Evolutionary conservation across 2,113 vertebrate genomes (phyloP).

Genomic region (Vulpes ferrilata): DNA sequence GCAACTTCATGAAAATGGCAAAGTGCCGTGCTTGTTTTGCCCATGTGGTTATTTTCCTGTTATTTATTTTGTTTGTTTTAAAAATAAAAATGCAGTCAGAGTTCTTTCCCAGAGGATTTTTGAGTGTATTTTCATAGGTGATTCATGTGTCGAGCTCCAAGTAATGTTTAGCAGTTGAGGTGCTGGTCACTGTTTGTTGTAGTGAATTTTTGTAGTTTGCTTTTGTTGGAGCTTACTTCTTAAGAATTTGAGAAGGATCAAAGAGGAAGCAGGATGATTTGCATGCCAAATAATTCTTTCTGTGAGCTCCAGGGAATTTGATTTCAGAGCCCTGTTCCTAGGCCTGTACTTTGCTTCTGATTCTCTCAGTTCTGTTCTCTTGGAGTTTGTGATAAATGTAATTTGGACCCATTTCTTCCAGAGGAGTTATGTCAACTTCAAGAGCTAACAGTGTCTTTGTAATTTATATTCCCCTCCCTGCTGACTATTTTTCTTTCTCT

Average conservation of each 20-base stretch:
- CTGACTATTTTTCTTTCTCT: constrained; percentile 31
- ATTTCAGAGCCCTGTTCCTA: background rate
- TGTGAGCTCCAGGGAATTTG: background rate
- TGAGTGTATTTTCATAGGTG: background rate
- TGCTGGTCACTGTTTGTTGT: background rate
- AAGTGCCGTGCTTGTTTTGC: background rate
- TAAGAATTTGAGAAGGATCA: constrained; percentile 35
- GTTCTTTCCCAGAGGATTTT: background rate
- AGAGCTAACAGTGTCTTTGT: background rate
- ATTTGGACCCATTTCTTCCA: constrained; percentile 15
- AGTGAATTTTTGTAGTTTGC: background rate
- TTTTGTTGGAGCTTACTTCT: background rate
- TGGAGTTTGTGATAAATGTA: constrained; percentile 13
- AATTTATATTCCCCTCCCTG: constrained; percentile 33
- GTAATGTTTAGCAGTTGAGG: background rate
- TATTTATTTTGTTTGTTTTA: constrained; percentile 26
- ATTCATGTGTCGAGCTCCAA: background rate
- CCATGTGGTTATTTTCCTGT: background rate
- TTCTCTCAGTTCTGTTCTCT: background rate
- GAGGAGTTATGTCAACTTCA: background rate
- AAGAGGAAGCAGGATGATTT: background rate
- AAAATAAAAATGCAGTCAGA: background rate
- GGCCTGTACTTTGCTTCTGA: background rate
- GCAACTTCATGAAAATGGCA: background rate
- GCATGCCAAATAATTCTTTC: constrained; percentile 4